These are phyloP conservation scores for Ypsolopha sequella DNA, from an alignment of 2,888 invertebrate species.

Conservation along the genomic window DNA sequence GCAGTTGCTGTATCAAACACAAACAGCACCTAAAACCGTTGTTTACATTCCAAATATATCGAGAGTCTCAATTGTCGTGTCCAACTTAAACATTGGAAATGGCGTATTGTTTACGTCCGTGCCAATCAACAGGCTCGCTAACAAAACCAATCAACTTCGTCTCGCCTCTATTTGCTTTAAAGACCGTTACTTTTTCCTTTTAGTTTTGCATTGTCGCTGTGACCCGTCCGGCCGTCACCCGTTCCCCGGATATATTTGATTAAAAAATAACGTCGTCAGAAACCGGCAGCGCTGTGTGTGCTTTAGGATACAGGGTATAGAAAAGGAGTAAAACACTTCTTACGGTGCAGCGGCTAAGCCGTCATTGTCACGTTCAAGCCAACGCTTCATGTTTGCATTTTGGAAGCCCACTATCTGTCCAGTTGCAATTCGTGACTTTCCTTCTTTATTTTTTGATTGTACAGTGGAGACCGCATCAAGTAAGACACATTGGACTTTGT, in stretches of 20 bases:
- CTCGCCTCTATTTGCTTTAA: constrained; percentile 71
- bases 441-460: no score
- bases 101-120: constrained; percentile 62
- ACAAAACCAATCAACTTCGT: constrained; percentile 72
- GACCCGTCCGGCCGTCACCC: constrained; percentile 68
- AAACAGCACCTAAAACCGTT: constrained; percentile 24
- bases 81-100: constrained; percentile 58
- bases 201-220: constrained; percentile 60
- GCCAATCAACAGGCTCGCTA: constrained; percentile 69
- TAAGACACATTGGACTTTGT: no score
- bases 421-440: no score
- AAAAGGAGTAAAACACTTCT: constrained; percentile 58
- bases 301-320: constrained; percentile 34
- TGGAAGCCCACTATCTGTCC: constrained; percentile 53
- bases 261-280: constrained; percentile 73
- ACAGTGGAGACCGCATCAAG: no score
- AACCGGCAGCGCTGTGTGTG: constrained; percentile 37
- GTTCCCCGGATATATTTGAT: constrained; percentile 70
- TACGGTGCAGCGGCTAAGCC: constrained; percentile 49
- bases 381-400: constrained; percentile 40
- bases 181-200: constrained; percentile 61
- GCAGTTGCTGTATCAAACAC: constrained; percentile 15
- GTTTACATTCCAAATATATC: constrained; percentile 31
- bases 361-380: constrained; percentile 61
- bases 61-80: constrained; percentile 60